Evolutionary conservation across 2,113 vertebrate species (phyloP).

Genomic region (Burhinus oedicnemus): DNA sequence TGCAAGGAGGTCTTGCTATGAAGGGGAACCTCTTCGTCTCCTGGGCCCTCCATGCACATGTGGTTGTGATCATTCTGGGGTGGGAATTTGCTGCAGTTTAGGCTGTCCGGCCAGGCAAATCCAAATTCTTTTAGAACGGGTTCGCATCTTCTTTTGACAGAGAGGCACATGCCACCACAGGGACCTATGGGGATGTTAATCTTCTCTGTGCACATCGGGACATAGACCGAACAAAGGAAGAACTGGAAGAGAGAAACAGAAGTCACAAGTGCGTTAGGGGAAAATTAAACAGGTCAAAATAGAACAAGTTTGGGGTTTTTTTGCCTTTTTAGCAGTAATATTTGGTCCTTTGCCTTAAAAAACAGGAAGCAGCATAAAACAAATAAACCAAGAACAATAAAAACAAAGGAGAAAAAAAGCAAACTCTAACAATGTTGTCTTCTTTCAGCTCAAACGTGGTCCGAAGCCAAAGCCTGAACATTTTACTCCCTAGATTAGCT

Average conservation of each 20-base stretch:
- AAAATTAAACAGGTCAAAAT: background rate
- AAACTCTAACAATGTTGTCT: background rate
- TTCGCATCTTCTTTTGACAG: conserved; percentile 93
- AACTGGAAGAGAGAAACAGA: conserved; percentile 80
- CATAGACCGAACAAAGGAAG: conserved; percentile 97
- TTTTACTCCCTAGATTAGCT: background rate
- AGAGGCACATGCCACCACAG: conserved; percentile 96
- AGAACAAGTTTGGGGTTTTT: background rate
- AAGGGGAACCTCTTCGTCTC: conserved; percentile 89
- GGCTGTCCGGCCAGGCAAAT: conserved; percentile 92
- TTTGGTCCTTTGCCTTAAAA: conserved; percentile 13
- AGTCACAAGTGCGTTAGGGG: background rate
- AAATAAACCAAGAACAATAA: conserved; percentile 51
- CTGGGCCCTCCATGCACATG: conserved; percentile 99
- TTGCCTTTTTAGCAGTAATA: background rate
- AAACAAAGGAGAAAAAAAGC: background rate
- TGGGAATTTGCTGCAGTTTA: conserved; percentile 98
- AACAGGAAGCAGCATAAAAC: conserved; percentile 26
- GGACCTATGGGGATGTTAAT: conserved; percentile 97
- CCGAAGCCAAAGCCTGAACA: background rate
- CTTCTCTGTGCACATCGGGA: conserved; percentile 99
- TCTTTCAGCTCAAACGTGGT: background rate
- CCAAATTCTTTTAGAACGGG: conserved; percentile 96
- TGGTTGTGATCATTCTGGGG: conserved; percentile 98
- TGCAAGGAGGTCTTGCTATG: conserved; percentile 83